Percentiles rank a stretch among this genome's conserved stretches.
These are phyloP conservation scores for Rhabdornis inornatus DNA, from an alignment of 2,113 vertebrate species.

Conservation along the genomic window DNA sequence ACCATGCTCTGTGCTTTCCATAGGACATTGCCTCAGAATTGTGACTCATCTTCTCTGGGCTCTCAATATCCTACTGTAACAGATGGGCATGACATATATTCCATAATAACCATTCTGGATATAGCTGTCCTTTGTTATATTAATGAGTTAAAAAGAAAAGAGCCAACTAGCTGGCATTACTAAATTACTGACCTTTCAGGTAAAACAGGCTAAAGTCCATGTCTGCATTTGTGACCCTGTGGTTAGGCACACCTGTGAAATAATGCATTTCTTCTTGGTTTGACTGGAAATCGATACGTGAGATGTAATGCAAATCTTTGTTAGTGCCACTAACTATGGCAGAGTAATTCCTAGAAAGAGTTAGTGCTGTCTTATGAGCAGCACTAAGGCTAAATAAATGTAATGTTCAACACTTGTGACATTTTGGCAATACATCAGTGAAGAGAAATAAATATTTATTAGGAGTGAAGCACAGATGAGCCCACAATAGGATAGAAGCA, in stretches of 20 bases:
- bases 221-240: neutral
- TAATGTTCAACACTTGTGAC: neutral
- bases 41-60: neutral
- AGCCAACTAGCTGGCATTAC: neutral
- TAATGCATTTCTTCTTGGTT: neutral
- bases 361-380: neutral
- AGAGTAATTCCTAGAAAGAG: neutral
- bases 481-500: neutral
- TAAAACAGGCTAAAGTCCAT: neutral
- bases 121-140: neutral
- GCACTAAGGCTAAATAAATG: neutral
- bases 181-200: neutral
- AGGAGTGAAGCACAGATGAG: neutral
- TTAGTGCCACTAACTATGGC: neutral
- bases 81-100: conserved; percentile 1
- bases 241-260: neutral
- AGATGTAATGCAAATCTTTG: neutral
- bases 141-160: neutral
- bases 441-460: neutral
- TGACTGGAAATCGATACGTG: accelerated
- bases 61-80: neutral
- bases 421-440: neutral
- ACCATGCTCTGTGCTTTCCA: neutral
- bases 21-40: neutral
- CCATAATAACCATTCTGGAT: neutral